Evolutionary conservation across 35 echinoderm and acorn worm species (phyloP), one percentile per base, ranked within the genome.

Genomic region (Anneissia japonica): DNA sequence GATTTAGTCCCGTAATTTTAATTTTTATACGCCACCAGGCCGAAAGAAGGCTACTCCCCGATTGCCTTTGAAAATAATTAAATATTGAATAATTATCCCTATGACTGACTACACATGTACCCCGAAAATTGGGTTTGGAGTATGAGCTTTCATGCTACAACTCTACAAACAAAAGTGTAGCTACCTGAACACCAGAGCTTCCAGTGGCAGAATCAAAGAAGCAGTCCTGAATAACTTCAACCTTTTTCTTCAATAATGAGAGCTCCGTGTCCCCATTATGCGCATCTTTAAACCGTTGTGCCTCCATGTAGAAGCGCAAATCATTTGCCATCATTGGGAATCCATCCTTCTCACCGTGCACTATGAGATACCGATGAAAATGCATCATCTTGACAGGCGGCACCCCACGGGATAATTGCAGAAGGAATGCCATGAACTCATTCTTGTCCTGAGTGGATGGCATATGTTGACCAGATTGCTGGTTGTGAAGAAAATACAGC

Each of bases 381-480:
- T 93, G 87, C 86, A 91, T 90, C 83, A 97, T 72, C 41, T 93
- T 93, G 21, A 41, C 74, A 3, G 94, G 91, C 31, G 88, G 91
- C 3, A 87, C 56, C 29, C 91, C 95, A 36, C 87, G 45, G 29
- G 83, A 89, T 34, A 92, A 75, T 78, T 80, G 88, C 21, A 89
- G 74, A 12, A 97, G 73, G 43, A 89, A 77, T 19, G 88, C 36
- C 33, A 93, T 84, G 83, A 97, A 97, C 45, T 97, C 95, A 84
- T 77, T 97, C 83, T 97, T 97, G 56, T 97, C 95, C 72, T 97
- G 95, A 76, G 32, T 74, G 1, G 80, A 91, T 19, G 95, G 95
- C 91, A 91, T 91, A 41, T 93, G 88, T 45, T 97, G 91, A 3
- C 95, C 95, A 73, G 95, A 93, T 85, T 93, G 92, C 95, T 97